Evolutionary conservation across 2,113 vertebrate genomes (phyloP).

Genomic region (Crotalus horridus): DNA sequence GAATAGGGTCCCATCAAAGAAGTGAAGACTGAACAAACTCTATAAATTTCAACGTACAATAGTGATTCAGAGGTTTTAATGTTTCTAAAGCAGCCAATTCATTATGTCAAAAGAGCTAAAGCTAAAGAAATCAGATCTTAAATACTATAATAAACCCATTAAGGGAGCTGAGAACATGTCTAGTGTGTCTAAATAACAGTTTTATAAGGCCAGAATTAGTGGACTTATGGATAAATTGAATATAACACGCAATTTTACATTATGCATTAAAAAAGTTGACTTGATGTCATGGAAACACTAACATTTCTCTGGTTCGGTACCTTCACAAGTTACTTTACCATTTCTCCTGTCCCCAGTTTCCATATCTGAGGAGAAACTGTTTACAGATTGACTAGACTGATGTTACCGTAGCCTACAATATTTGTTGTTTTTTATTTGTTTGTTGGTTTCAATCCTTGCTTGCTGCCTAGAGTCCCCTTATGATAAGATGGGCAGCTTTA

Average conservation of each 20-base stretch:
- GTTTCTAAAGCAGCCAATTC: conserved; percentile 18
- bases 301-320: not conserved
- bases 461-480: not conserved
- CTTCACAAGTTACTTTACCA: not conserved
- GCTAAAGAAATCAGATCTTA: conserved; percentile 1
- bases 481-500: not conserved
- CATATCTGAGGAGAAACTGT: not conserved
- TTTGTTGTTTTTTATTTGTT: not conserved
- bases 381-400: not conserved
- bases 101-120: conserved; percentile 1
- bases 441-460: not conserved
- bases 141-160: conserved; percentile 9
- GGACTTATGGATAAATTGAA: not conserved
- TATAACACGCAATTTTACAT: not conserved
- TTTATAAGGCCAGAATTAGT: not conserved
- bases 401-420: too few species aligned
- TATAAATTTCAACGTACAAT: conserved; percentile 9
- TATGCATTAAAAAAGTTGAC: not conserved
- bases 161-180: not conserved
- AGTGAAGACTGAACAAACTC: not conserved
- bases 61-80: not conserved
- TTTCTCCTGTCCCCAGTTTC: not conserved
- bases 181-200: not conserved
- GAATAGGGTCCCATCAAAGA: not conserved
- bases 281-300: not conserved